A percentile compares a stretch with the other conserved stretches of the same genome.
Evolutionary conservation across 2,888 invertebrate species (phyloP).

Genomic region (Campoplex capitator): DNA sequence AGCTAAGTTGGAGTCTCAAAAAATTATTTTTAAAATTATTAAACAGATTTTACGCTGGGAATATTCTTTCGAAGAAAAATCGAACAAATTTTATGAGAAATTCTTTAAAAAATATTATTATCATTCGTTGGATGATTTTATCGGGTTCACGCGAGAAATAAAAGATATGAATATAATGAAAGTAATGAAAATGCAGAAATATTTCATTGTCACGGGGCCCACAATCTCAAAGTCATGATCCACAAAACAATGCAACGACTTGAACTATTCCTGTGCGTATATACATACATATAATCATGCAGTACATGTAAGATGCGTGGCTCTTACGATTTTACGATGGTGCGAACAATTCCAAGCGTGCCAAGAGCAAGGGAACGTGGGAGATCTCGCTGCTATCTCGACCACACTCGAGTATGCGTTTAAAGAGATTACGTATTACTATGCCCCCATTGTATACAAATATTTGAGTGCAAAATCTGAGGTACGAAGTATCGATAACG

Average conservation of each 20-base stretch:
- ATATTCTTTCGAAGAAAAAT: not conserved
- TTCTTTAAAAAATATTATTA: not conserved
- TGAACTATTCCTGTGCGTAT: constrained; percentile 31
- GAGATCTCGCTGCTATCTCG: constrained; percentile 78
- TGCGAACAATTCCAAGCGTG: constrained; percentile 66
- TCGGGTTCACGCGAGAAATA: not conserved
- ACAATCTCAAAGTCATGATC: constrained; percentile 53
- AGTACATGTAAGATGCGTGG: constrained; percentile 63
- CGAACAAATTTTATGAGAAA: not conserved
- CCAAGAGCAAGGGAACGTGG: constrained; percentile 76
- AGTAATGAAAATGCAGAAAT: constrained; percentile 18
- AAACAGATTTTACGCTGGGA: not conserved
- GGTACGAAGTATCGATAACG: constrained; percentile 42
- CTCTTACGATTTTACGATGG: constrained; percentile 61
- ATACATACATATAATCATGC: constrained; percentile 37
- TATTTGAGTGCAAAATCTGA: constrained; percentile 70
- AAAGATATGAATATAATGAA: not conserved
- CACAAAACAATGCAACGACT: constrained; percentile 30
- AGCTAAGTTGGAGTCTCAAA: not conserved
- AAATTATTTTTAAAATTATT: too few relatives aligned
- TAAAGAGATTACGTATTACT: constrained; percentile 82
- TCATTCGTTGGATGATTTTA: not conserved
- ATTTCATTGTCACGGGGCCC: constrained; percentile 10
- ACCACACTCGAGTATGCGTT: constrained; percentile 75
- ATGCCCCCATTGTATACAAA: constrained; percentile 84